Evolutionary conservation across 2,888 invertebrate genomes (phyloP), one percentile per base, ranked within the genome.

Genomic region (Auanema sp.): DNA sequence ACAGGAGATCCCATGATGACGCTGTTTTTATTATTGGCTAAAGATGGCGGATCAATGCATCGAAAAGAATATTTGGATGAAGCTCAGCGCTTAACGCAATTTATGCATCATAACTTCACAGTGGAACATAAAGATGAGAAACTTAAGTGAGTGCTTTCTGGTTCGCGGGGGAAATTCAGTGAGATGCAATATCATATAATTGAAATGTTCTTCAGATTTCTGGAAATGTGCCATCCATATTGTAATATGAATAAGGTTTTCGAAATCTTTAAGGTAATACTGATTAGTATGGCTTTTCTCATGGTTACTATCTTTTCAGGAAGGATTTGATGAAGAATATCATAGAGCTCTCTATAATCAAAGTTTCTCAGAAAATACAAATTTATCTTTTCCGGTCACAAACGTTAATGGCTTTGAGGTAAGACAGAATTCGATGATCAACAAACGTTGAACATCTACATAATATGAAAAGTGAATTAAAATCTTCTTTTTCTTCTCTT

Each of bases 1-100:
- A 56, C 66, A 16, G 81, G 81, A 21, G 81, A 82, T 50, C 83
- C 83, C 24, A 78, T 80, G 55, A 79, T 80, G 75, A 79, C 82
- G 0, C 71, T 79, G 6, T 67, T 80, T 59, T 64, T 83, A 5
- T 54, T 83, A n/a, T 64, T 71, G 57, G 76, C 83, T 0, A 76
- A 75, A 52, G 83, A 83, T 59, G 73, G 72, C n/a, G 79, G 79
- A 0, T 77, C 77, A 14, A 77, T 83, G 78, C 72, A 80, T 16
- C 66, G 79, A 16, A 71, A 75, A 55, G 72, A 64, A 23, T 68
- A 80, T 52, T 60, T 83, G 25, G 72, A 72, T 44, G 80, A 80
- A 65, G 74, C 76, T 14, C 66, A 75, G 42, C 63, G 65, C 16
- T 33, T 82, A 8, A 62, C 69, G 49, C 59, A 72, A 53, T 79